These are phyloP conservation scores for Merluccius polli DNA, from an alignment of 2,797 vertebrate species.

Conservation along the genomic window DNA sequence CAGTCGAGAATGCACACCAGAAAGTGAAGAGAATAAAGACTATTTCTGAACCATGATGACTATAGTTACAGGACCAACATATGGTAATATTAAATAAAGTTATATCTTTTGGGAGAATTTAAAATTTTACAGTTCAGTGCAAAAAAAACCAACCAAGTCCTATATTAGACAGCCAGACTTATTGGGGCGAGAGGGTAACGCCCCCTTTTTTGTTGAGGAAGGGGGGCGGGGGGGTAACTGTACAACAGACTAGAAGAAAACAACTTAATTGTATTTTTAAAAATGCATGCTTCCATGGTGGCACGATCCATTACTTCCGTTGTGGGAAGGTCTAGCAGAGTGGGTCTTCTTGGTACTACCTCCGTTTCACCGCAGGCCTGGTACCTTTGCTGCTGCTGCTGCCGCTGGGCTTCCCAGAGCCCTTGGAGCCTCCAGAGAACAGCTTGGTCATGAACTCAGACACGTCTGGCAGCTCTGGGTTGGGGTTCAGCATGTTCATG, in stretches of 20 bases:
- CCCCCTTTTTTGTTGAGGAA: neutral
- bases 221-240: slow-evolving; percentile 43
- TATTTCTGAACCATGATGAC: slow-evolving; percentile 15
- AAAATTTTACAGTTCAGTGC: slow-evolving; percentile 55
- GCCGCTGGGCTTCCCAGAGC: slow-evolving; percentile 86
- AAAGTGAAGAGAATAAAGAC: slow-evolving; percentile 51
- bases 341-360: slow-evolving; percentile 74
- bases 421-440: slow-evolving; percentile 88
- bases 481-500: slow-evolving; percentile 99
- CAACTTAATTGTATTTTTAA: slow-evolving; percentile 41
- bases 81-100: slow-evolving; percentile 35
- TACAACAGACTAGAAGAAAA: slow-evolving; percentile 52
- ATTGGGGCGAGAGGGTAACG: slow-evolving; percentile 11
- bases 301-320: slow-evolving; percentile 31
- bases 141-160: slow-evolving; percentile 37
- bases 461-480: slow-evolving; percentile 96
- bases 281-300: slow-evolving; percentile 52
- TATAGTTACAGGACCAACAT: slow-evolving; percentile 33
- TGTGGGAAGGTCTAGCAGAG: slow-evolving; percentile 15
- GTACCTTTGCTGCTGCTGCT: slow-evolving; percentile 89
- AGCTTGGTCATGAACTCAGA: slow-evolving; percentile 99
- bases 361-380: slow-evolving; percentile 89
- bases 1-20: slow-evolving; percentile 55
- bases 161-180: slow-evolving; percentile 48
- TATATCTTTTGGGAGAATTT: slow-evolving; percentile 34